Base-by-base conservation (phyloP, 2,797 vertebrate genomes). In the Peromyscus attwateri region DNA sequence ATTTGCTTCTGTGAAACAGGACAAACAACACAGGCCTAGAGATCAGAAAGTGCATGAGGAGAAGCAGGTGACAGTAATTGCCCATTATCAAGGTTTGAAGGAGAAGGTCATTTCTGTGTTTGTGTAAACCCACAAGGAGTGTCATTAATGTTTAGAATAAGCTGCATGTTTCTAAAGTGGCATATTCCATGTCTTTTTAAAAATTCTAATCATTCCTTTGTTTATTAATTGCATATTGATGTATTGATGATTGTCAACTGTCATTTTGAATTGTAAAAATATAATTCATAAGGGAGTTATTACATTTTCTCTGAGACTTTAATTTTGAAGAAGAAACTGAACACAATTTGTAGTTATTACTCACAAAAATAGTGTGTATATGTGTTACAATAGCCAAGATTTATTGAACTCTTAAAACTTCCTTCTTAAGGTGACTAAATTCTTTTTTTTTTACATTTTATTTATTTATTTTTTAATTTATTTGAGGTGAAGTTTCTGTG, bases 151-250 rank as follows among this genome's bases (percentile, higher is more conserved):
- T 49, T 66, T 21, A 46, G 0, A 43, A 23, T 43, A 60, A 46
- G 29, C 25, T 55, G 9, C 29, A 34, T 40, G 12, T 46, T 82
- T 87, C 57, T 57, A 89, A 73, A 49, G 70, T 70, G 11, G 49
- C 12, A 21, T 66, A 64, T 62, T 79, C 52, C 43, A 66, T 3
- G 52, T 17, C 9, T 73, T 34, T 89, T 79, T 5, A 31, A 25
- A 81, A 91, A 60, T 2, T 49, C 10, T 29, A 7, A 76, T 40
- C 11, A 83, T 55, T 43, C 19, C 37, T 31, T 83, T n/a, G 6
- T 29, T 88, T 93, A 87, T 79, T 96, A 43, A 77, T 73, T 87
- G 1, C 19, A 12, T 46, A 73, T 40, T 73, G 49, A 95, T 62
- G 76, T 76, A 76, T 89, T 91, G 73, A 29, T 83, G 3, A 19